A percentile compares a stretch with the other conserved stretches of the same genome.
Conservation (phyloP, 92 coral and sea anemone species). For the Actinostola sp. region DNA sequence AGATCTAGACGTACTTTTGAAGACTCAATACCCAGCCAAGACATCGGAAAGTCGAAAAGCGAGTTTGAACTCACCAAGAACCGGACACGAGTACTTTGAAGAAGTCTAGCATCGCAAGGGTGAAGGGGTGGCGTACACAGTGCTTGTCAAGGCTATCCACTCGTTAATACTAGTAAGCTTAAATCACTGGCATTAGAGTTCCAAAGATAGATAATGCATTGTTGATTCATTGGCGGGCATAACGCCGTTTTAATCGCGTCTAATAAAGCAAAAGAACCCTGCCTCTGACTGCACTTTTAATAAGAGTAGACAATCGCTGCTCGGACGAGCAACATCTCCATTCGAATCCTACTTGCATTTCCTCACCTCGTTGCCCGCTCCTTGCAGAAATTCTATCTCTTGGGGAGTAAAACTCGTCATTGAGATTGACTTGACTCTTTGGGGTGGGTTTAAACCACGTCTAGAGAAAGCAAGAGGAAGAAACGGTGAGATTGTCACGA, state of each 20-base stretch:
- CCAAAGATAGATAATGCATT: too few species aligned
- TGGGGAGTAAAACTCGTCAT: constrained; percentile 97
- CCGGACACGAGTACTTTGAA: too few species aligned
- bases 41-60: too few species aligned
- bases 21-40: too few species aligned
- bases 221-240: not conserved
- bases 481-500: constrained; percentile 5
- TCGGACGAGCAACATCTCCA: not conserved
- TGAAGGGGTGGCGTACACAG: too few species aligned
- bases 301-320: not conserved
- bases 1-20: too few species aligned
- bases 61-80: too few species aligned
- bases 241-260: not conserved
- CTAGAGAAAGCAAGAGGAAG: constrained; percentile 47
- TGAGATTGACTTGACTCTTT: constrained; percentile 96
- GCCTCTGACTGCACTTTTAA: not conserved
- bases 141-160: too few species aligned
- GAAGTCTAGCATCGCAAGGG: too few species aligned
- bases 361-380: constrained; percentile 96
- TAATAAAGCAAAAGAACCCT: not conserved
- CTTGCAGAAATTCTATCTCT: constrained; percentile 92
- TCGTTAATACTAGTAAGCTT: too few species aligned
- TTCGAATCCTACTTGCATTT: not conserved
- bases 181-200: too few species aligned
- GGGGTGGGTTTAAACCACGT: constrained; percentile 97